Evolutionary conservation across 2,888 invertebrate genomes (phyloP).

Genomic region (Syritta pipiens): DNA sequence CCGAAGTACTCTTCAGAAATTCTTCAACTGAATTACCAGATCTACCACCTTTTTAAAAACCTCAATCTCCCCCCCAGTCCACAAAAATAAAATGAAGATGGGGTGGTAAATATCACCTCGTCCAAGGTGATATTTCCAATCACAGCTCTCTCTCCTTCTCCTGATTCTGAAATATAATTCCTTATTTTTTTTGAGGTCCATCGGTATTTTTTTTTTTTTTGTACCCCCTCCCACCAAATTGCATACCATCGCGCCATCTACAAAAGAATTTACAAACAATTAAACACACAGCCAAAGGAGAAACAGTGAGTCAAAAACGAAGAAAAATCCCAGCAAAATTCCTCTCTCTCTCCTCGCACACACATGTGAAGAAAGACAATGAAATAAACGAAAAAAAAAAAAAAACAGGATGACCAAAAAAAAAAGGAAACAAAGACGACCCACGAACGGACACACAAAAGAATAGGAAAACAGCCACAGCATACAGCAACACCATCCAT

Average conservation of each 20-base stretch:
- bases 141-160: too few relatives aligned
- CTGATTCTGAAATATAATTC: too few relatives aligned
- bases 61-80: too few relatives aligned
- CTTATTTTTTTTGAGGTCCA: too few relatives aligned
- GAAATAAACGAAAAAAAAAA: background rate
- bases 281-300: slow-evolving; percentile 74
- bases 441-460: slow-evolving; percentile 56
- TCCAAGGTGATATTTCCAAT: too few relatives aligned
- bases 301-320: slow-evolving; percentile 49
- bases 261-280: slow-evolving; percentile 74
- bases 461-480: slow-evolving; percentile 49
- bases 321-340: slow-evolving; percentile 27
- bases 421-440: slow-evolving; percentile 16
- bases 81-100: too few relatives aligned
- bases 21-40: too few relatives aligned
- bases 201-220: too few relatives aligned
- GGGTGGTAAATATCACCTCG: too few relatives aligned
- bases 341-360: slow-evolving; percentile 35
- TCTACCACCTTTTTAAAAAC: too few relatives aligned
- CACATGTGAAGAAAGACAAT: slow-evolving; percentile 48
- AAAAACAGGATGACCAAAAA: slow-evolving; percentile 33
- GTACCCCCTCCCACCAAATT: too few relatives aligned
- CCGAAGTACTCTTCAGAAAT: too few relatives aligned
- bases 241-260: slow-evolving; percentile 50
- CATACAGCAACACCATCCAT: slow-evolving; percentile 67